A percentile compares a stretch with the other conserved stretches of the same genome.
These are phyloP conservation scores for Nothoprocta pentlandii DNA, from an alignment of 2,113 vertebrate genomes.

Conservation along the genomic window DNA sequence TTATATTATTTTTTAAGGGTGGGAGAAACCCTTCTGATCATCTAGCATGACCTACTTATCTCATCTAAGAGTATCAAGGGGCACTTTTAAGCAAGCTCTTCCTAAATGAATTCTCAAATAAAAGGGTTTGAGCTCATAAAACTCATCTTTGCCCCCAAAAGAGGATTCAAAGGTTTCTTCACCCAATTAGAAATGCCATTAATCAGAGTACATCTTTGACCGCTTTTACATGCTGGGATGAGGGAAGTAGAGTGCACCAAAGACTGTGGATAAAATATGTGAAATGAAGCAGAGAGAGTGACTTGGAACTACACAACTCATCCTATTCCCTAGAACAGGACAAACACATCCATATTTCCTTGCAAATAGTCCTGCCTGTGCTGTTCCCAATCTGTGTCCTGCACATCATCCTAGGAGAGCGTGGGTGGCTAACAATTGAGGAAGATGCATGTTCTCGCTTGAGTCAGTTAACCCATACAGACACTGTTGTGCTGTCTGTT, in stretches of 20 bases:
- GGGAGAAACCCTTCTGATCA: background rate
- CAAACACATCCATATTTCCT: background rate
- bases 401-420: background rate
- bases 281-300: background rate
- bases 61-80: background rate
- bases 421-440: background rate
- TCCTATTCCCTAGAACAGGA: background rate
- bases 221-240: background rate
- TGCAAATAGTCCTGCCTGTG: background rate
- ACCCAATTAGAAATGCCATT: background rate
- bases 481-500: background rate
- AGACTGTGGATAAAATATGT: background rate
- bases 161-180: background rate
- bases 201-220: background rate
- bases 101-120: background rate
- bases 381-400: background rate
- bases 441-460: background rate
- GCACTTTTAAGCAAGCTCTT: background rate
- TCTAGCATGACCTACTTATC: background rate
- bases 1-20: background rate
- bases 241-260: background rate
- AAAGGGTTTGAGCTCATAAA: background rate
- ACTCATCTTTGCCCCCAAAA: background rate
- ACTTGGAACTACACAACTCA: background rate
- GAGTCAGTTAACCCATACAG: background rate